phyloP scores from a whole-genome alignment of 1,140 invertebrate genomes.

The Leptinotarsa lineolata region DNA sequence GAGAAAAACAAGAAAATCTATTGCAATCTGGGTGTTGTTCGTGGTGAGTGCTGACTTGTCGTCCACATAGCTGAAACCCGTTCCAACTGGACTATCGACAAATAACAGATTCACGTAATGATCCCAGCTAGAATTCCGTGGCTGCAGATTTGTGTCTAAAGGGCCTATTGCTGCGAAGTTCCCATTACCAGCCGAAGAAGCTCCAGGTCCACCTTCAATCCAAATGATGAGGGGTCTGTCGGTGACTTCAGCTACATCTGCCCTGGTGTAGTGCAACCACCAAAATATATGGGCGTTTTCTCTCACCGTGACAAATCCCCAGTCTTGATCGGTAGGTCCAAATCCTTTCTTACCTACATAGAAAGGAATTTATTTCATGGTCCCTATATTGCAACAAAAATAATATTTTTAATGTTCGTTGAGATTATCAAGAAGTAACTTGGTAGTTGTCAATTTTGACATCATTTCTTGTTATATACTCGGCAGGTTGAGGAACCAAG shows the following conservation, averaged over 20 bases:
- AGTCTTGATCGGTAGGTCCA: constrained; percentile 68
- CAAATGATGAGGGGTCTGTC: constrained; percentile 75
- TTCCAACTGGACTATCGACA: constrained; percentile 88
- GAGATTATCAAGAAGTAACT: no score
- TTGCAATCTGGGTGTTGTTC: constrained; percentile 74
- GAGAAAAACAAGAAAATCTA: constrained; percentile 75
- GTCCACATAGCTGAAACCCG: constrained; percentile 84
- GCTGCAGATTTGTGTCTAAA: constrained; percentile 65
- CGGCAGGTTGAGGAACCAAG: no score
- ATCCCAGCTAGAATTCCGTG: constrained; percentile 76
- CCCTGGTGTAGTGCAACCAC: constrained; percentile 78
- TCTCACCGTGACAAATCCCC: constrained; percentile 71
- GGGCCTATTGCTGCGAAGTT: constrained; percentile 82
- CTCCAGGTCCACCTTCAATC: constrained; percentile 68
- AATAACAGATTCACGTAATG: constrained; percentile 77
- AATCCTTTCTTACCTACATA: constrained; percentile 52
- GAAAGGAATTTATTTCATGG: no score
- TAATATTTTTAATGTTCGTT: no score
- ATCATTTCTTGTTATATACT: no score
- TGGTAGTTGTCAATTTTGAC: no score
- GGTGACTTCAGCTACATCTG: constrained; percentile 59
- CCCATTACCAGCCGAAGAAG: constrained; percentile 75
- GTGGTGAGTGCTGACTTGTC: constrained; percentile 60
- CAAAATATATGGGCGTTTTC: constrained; percentile 79
- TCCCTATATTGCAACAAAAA: no score